phyloP scores from a whole-genome alignment of 2,797 vertebrate species.

The Myotis pilosus region DNA sequence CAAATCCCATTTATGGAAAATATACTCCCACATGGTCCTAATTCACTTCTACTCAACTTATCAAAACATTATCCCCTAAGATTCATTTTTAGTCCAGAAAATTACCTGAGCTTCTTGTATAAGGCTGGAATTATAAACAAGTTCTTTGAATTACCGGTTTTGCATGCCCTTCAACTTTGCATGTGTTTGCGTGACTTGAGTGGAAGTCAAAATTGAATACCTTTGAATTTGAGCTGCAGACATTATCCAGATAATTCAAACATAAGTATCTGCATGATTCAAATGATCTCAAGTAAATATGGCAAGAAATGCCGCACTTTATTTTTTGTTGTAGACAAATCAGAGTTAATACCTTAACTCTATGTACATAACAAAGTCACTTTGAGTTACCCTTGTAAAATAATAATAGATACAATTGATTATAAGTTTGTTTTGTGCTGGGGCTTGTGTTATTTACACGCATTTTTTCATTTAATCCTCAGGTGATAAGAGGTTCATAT shows the following conservation, averaged over 20 bases:
- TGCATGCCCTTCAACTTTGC: constrained; percentile 25
- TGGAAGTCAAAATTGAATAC: constrained; percentile 47
- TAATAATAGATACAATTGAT: constrained; percentile 4
- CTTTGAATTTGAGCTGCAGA: constrained; percentile 43
- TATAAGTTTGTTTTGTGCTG: background rate
- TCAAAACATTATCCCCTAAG: constrained; percentile 69
- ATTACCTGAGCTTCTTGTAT: constrained; percentile 62
- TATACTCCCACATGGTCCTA: constrained; percentile 64
- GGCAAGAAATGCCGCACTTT: background rate
- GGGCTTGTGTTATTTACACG: background rate
- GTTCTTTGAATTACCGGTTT: constrained; percentile 10
- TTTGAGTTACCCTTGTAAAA: background rate
- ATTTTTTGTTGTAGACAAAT: constrained; percentile 20
- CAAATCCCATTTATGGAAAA: constrained; percentile 39
- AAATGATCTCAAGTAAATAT: constrained; percentile 39
- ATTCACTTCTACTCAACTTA: constrained; percentile 71
- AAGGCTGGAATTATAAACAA: constrained; percentile 61
- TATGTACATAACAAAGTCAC: background rate
- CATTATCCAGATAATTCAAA: constrained; percentile 47
- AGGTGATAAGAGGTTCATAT: background rate
- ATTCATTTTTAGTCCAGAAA: constrained; percentile 68
- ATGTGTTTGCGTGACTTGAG: constrained; percentile 26
- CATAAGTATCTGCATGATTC: background rate
- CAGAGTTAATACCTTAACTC: background rate
- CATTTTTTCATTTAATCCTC: constrained; percentile 18